phyloP scores from a whole-genome alignment of 35 echinoderm and acorn worm species.

The Holothuria glaberrima region DNA sequence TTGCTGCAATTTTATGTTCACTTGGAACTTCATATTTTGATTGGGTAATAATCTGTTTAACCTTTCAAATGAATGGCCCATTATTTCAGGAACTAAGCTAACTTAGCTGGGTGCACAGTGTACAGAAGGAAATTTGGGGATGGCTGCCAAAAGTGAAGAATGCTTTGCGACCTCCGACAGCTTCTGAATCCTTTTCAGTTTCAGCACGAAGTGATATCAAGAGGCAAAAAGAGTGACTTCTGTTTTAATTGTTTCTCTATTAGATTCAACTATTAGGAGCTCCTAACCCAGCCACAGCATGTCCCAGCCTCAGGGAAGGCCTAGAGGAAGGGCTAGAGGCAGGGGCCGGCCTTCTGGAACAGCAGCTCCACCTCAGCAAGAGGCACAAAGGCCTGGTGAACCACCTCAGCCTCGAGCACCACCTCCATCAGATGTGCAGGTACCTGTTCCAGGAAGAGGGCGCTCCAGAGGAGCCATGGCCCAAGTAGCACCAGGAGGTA shows the following conservation, averaged over 20 bases:
- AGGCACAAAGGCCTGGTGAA: constrained; percentile 13
- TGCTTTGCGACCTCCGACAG: no score
- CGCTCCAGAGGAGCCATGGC: constrained; percentile 37
- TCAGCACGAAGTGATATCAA: neutral
- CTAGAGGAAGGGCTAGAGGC: constrained; percentile 30
- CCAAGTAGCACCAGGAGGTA: constrained; percentile 49
- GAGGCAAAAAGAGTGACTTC: neutral
- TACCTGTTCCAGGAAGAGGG: constrained; percentile 52
- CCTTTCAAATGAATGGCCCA: no score
- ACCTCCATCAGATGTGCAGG: constrained; percentile 16
- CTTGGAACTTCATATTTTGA: no score
- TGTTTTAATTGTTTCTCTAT: no score
- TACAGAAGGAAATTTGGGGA: no score
- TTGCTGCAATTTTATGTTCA: no score
- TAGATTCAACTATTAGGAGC: no score
- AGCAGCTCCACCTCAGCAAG: constrained; percentile 28
- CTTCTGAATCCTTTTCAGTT: no score
- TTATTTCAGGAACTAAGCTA: no score
- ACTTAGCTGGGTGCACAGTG: no score
- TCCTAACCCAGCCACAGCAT: constrained; percentile 26
- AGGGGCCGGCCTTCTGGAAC: neutral
- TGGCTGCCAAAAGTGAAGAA: no score
- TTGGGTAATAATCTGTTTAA: no score
- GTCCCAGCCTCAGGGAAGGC: constrained; percentile 55
- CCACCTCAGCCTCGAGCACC: constrained; percentile 35